phyloP scores from a whole-genome alignment of 2,888 invertebrate species.

The Watsonalla binaria region DNA sequence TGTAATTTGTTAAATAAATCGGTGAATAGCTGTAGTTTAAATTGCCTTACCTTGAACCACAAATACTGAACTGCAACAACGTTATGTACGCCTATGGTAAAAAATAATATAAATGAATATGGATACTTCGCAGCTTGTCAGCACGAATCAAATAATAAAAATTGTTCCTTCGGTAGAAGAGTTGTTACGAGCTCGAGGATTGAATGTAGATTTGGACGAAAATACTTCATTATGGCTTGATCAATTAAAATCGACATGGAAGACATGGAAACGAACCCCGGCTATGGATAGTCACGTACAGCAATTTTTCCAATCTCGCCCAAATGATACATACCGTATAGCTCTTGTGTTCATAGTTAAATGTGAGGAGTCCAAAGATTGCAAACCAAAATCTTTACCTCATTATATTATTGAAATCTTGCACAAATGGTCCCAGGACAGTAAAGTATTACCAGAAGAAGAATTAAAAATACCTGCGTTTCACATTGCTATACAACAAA shows the following conservation, averaged over 20 bases:
- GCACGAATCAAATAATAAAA: constrained; percentile 62
- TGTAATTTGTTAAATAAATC: no score
- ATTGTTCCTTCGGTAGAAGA: constrained; percentile 71
- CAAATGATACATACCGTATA: constrained; percentile 78
- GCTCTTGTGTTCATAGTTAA: constrained; percentile 79
- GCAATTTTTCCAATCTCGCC: constrained; percentile 65
- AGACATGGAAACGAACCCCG: constrained; percentile 77
- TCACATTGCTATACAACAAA: constrained; percentile 83
- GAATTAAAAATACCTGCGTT: constrained; percentile 85
- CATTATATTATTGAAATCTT: constrained; percentile 81
- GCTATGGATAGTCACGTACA: constrained; percentile 68
- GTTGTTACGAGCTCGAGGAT: constrained; percentile 48
- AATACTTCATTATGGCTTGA: constrained; percentile 55
- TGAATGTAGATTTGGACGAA: constrained; percentile 64
- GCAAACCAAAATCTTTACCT: constrained; percentile 81
- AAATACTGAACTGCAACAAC: no score
- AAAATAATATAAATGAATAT: constrained; percentile 4
- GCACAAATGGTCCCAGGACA: constrained; percentile 65
- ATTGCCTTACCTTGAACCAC: no score
- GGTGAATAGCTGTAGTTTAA: no score
- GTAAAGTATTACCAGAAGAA: constrained; percentile 56
- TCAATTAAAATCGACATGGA: constrained; percentile 64
- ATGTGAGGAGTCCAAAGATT: constrained; percentile 80
- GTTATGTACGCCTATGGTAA: no score
- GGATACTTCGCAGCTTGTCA: constrained; percentile 44